Conservation (phyloP, 2,888 invertebrate genomes). For the Gastracanthus pulcherrimus region DNA sequence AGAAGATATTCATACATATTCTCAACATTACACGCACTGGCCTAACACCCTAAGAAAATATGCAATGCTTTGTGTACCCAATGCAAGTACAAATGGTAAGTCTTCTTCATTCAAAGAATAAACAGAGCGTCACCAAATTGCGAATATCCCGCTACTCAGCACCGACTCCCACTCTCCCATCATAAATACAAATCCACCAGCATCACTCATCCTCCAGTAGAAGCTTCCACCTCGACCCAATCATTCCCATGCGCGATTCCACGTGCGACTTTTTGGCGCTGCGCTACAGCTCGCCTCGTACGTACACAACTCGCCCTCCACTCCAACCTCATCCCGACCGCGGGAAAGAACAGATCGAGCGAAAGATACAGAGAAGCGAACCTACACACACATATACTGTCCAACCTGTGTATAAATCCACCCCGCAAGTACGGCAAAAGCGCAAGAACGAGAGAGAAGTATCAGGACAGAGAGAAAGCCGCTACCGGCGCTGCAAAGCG, state of each 20-base stretch:
- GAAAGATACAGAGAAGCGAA: no score
- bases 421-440: slow-evolving; percentile 52
- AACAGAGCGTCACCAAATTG: no score
- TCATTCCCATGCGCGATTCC: slow-evolving; percentile 38
- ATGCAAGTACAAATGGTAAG: no score
- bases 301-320: no score
- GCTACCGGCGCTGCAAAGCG: slow-evolving; percentile 47
- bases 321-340: not conserved
- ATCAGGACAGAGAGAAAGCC: slow-evolving; percentile 43
- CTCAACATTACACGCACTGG: no score
- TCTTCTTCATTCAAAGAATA: no score
- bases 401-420: slow-evolving; percentile 41
- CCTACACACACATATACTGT: no score
- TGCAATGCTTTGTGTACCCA: no score
- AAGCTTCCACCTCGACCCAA: no score
- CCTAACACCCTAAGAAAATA: no score
- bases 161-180: not conserved
- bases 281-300: not conserved
- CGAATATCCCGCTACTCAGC: not conserved
- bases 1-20: no score
- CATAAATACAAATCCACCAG: not conserved
- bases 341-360: slow-evolving; percentile 11
- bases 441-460: no score
- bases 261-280: slow-evolving; percentile 30
- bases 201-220: not conserved